Conservation (phyloP, 2,113 vertebrate species). For the Apteryx mantelli region DNA sequence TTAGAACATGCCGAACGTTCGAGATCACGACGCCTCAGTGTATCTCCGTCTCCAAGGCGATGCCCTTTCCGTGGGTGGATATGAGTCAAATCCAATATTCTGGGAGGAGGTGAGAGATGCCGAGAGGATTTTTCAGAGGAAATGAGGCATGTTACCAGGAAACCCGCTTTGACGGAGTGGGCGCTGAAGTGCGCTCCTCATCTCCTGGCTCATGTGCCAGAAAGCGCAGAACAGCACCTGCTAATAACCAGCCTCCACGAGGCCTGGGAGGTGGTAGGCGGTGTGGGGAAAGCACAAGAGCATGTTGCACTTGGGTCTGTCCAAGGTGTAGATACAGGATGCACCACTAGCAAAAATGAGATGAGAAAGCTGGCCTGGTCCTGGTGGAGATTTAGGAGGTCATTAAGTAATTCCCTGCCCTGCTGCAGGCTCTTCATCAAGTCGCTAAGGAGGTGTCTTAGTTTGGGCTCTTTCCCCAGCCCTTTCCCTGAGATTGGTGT, state of each 20-base stretch:
- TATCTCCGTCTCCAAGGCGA: slow-evolving; percentile 99
- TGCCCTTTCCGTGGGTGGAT: slow-evolving; percentile 95
- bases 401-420: fast-evolving
- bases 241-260: neutral
- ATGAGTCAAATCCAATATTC: slow-evolving; percentile 95
- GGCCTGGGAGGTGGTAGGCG: neutral
- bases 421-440: neutral
- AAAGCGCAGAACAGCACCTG: neutral
- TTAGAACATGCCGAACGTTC: slow-evolving; percentile 98
- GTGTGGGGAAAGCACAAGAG: neutral
- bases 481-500: neutral
- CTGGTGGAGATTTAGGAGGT: neutral
- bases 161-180: neutral
- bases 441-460: neutral
- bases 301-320: neutral
- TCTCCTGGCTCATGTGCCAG: fast-evolving
- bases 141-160: neutral
- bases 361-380: neutral
- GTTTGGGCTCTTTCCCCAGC: neutral
- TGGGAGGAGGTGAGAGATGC: slow-evolving; percentile 89
- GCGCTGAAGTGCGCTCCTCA: fast-evolving
- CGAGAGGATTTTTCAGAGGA: neutral
- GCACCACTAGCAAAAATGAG: neutral
- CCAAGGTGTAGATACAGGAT: fast-evolving
- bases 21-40: slow-evolving; percentile 94